Base-by-base conservation (phyloP, 2,797 vertebrate species). In the Phylloscopus collybita region DNA sequence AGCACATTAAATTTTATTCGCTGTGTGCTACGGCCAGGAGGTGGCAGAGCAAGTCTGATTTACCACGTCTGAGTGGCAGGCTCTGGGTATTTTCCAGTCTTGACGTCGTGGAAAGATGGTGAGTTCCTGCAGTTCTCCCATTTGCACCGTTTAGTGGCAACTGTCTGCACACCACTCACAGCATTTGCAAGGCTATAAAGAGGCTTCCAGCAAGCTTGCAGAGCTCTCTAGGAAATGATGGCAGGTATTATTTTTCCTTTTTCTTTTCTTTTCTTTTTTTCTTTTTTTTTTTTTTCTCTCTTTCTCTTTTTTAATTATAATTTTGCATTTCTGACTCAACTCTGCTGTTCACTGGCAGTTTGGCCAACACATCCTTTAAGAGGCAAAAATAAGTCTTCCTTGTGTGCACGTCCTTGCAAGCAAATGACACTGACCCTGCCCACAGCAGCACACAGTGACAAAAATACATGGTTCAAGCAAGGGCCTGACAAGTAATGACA, bases 41-140 rank as follows among this genome's bases (percentile, higher is more conserved):
- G 87, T 97, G 97, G 97, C 97, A 97, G 93, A 94, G 78, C 57
- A 56, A 83, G 90, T 64, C 79, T 62, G 23, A 19, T 54, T 93
- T 91, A 76, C 74, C 47, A 45, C 7, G 2, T 4, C 8, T 13
- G 36, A 42, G 21, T 36, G 26, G 2, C 26, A 38, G 29, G 22
- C 53, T 56, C 10, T 40, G 25, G n/a, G 17, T 78, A 7, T 81
- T 86, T 90, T 67, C 65, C 45, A 29, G 15, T 61, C 34, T 16
- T 14, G 17, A 29, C 2, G 11, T 18, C 42, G 16, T 26, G 38
- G 19, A 38, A 75, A 20, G 22, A n/a, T 69, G 74, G 74, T 38
- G 78, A 75, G 67, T 38, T 64, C 57, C 88, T 73, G 78, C 64
- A 26, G 34, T 66, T 85, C 72, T 94, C 93, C 87, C 70, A 16